Evolutionary conservation across 1,140 invertebrate genomes (phyloP), one percentile per base, ranked within the genome.

Genomic region (Anthonomus grandis): DNA sequence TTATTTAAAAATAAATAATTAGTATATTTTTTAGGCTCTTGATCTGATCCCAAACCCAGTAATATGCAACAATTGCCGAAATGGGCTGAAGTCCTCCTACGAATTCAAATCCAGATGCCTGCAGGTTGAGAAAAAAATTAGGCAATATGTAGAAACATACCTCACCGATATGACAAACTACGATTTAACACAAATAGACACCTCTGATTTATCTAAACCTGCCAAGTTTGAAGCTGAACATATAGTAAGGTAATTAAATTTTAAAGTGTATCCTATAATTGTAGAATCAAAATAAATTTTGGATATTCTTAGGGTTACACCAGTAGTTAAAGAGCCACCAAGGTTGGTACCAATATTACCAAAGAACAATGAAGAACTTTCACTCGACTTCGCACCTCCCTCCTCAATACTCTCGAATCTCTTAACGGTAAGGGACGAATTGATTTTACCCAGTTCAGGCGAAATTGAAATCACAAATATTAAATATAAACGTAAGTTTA

Each of bases 41-140:
- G 64, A 66, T 53, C 24, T 66, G 23, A 57, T 66, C n/a, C 64
- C 62, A n/a, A 63, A 66, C 19, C 62, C 62, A 15, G 62, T 62
- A 9, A 66, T 66, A 36, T 66, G 64, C 54, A 64, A 62, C 21
- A 60, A 46, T 17, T 66, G 64, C 46, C 48, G 61, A 15, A 56
- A 49, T 10, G 59, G 59, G 15, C 45, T 66, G 13, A 64, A 64
- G 53, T 59, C 50, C 10, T 60, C 64, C 0, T 66, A 66, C 38
- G 64, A 64, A 3, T 66, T 66, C 39, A 66, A 66, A 48, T 58
- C 50, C 2, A 12, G 57, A 17, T 66, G 64, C 31, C 48, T 66
- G 8, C 15, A 54, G 18, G 53, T 64, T 18, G 64, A 66, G 27
- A 63, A 62, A 27, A 64, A 64, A 47, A 66, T 66, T 17, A 58